Conservation (phyloP, 2,888 invertebrate species). For the Selenia dentaria region DNA sequence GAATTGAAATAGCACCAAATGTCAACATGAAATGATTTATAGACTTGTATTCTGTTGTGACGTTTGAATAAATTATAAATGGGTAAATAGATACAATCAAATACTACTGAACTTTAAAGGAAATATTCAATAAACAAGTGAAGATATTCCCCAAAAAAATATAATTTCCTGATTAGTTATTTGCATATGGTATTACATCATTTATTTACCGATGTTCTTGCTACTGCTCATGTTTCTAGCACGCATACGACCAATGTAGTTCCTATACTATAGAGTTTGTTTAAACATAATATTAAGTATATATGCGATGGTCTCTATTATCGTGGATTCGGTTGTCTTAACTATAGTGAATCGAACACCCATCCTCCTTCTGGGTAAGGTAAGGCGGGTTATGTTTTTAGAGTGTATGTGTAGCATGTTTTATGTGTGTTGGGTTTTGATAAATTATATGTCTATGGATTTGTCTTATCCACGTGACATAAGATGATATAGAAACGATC, state of each 20-base stretch:
- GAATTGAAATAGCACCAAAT: neutral
- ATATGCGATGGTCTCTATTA: constrained; percentile 4
- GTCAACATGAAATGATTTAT: too few relatives aligned
- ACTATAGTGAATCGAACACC: too few relatives aligned
- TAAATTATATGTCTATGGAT: too few relatives aligned
- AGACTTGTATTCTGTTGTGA: constrained; percentile 1
- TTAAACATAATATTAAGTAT: constrained; percentile 4
- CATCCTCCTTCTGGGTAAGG: too few relatives aligned
- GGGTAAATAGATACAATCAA: neutral
- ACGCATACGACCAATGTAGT: constrained; percentile 10
- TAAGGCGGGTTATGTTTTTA: too few relatives aligned
- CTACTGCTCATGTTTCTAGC: constrained; percentile 2
- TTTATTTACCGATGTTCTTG: constrained; percentile 14
- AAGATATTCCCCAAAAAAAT: constrained; percentile 15
- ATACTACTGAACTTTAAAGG: neutral
- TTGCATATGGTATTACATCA: constrained; percentile 26
- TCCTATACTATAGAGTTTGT: constrained; percentile 12
- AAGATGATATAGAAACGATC: too few relatives aligned
- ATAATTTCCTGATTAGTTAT: constrained; percentile 25
- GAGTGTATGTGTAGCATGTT: too few relatives aligned
- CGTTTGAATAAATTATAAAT: neutral
- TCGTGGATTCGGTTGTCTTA: too few relatives aligned
- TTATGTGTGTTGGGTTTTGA: too few relatives aligned
- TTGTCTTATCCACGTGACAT: too few relatives aligned
- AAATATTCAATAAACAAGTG: neutral